Evolutionary conservation across 2,888 invertebrate genomes (phyloP), one percentile per base, ranked within the genome.

Genomic region (Neoscelio sp.): DNA sequence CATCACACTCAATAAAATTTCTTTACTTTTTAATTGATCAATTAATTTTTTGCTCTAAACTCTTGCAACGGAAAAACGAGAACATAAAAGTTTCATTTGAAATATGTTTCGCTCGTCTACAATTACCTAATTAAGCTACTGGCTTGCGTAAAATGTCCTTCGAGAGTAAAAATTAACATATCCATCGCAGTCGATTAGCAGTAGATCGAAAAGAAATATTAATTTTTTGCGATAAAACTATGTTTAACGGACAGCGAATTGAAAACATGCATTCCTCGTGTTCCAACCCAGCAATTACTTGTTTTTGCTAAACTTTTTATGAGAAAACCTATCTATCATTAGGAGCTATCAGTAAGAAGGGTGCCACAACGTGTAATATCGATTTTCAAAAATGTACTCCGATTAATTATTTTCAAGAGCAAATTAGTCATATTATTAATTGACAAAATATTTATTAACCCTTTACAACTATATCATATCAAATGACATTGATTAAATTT

Each of bases 271-370:
- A 50, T 52, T 42, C 23, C 30, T 12, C 42, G 42, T 40, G 18
- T 42, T 65, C 50, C 2, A 42, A 52, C 15, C 30, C 18, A 12
- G 52, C 40, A 50, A 65, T 65, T 65, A 65, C 20, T 15, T 20
- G 67, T 67, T 67, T 67, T 67, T 67, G 42, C 54, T 54, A 44
- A 54, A 54, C 44, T 67, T 67, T 67, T 67, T 54, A 54, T 67
- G 54, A 15, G 12, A 54, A n/a, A 54, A 54, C 44, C 35, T 44
- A 67, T 67, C 44, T 52, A 67, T 67, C 67, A 67, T 67, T 67
- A 44, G 33, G n/a, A 33, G 54, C 54, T 13, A 33, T 33, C 52
- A 44, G 67, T 40, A 54, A 67, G 44, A 67, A 54, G n/a, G 17
- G 10, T 2, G 26, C 48, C 7, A 13, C 20, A 44, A 50, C 52